These are phyloP conservation scores for Tragopan temminckii DNA, from an alignment of 2,797 vertebrate species.

Conservation along the genomic window DNA sequence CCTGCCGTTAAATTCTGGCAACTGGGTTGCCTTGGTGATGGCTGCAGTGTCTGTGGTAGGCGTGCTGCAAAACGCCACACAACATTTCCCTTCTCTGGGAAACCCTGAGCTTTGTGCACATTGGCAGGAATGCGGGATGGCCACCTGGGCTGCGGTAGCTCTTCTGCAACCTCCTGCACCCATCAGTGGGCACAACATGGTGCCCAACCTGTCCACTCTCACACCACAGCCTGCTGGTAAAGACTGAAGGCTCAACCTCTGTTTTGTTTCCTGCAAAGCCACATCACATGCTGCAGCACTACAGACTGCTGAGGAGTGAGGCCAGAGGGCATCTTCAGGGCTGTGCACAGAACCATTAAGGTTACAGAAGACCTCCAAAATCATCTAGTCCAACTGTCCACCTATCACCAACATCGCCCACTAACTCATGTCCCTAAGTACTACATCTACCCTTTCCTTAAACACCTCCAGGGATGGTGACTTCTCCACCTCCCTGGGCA, in stretches of 20 bases:
- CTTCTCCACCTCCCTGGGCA: too few species aligned
- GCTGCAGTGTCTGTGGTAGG: conserved; percentile 10
- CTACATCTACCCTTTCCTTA: too few species aligned
- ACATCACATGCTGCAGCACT: fast-evolving
- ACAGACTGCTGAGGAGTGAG: background rate
- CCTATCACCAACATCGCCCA: too few species aligned
- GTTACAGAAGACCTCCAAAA: too few species aligned
- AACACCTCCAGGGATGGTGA: too few species aligned
- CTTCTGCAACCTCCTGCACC: fast-evolving
- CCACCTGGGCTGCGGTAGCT: background rate
- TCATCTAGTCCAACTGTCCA: too few species aligned
- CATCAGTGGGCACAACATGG: fast-evolving
- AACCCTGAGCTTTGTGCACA: background rate
- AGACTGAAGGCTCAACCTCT: background rate
- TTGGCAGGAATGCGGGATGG: background rate
- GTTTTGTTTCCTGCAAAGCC: background rate
- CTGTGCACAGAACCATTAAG: background rate
- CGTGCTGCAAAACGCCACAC: background rate
- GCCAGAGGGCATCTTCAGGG: background rate
- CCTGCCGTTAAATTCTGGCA: background rate
- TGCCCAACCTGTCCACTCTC: background rate
- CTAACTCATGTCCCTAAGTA: too few species aligned
- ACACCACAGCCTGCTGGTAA: fast-evolving
- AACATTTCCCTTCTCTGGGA: background rate
- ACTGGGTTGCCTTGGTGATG: conserved; percentile 57